These are phyloP conservation scores for Heliothis subflexa DNA, from an alignment of 1,140 invertebrate genomes.

Conservation along the genomic window DNA sequence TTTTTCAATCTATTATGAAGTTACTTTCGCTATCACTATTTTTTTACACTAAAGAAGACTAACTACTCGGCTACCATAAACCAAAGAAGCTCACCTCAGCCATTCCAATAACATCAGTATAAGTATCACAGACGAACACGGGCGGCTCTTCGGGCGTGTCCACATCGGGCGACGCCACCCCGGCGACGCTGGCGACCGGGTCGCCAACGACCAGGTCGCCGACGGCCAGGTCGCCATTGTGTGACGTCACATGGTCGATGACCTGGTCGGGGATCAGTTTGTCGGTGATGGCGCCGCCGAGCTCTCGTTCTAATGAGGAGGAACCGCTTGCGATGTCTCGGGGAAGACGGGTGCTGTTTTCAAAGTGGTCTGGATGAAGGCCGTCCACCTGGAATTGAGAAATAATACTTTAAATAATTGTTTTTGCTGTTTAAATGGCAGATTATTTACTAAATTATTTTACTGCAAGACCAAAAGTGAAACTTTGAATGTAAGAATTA, in stretches of 20 bases:
- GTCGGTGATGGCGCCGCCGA: conserved; percentile 50
- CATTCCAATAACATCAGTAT: conserved; percentile 67
- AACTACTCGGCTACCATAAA: conserved; percentile 9
- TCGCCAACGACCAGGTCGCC: neutral
- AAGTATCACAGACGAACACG: conserved; percentile 69
- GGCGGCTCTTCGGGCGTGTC: conserved; percentile 66
- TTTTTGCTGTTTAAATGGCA: too few species aligned
- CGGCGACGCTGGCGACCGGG: conserved; percentile 20
- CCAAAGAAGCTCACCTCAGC: conserved; percentile 62
- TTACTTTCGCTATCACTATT: too few species aligned
- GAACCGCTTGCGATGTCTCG: conserved; percentile 70
- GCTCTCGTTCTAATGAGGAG: conserved; percentile 74
- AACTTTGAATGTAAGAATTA: too few species aligned
- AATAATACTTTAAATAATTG: too few species aligned
- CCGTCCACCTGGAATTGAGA: conserved; percentile 63
- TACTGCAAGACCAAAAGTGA: too few species aligned
- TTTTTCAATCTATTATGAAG: too few species aligned
- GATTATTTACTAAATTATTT: too few species aligned
- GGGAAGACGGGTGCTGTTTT: conserved; percentile 49
- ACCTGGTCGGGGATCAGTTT: conserved; percentile 40
- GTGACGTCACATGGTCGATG: neutral
- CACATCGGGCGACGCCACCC: conserved; percentile 30
- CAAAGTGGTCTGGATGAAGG: conserved; percentile 69
- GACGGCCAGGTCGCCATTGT: neutral
- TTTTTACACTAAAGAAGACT: too few species aligned